Conservation (phyloP, 1,140 invertebrate genomes). For the Drosophila novamexicana region DNA sequence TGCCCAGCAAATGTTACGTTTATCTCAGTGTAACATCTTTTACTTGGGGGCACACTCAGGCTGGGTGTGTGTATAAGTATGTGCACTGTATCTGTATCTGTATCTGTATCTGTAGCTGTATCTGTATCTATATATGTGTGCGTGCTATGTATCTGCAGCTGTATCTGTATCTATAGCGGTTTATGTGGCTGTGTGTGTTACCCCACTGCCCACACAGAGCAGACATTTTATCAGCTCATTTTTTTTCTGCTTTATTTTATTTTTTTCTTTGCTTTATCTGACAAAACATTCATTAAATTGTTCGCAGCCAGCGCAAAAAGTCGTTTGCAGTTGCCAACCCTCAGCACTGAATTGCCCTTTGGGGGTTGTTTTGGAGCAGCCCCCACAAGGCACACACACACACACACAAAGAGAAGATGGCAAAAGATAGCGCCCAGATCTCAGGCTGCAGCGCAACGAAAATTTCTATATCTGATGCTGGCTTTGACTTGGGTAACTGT, state of each 20-base stretch:
- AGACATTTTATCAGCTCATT: constrained; percentile 63
- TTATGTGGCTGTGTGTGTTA: constrained; percentile 22
- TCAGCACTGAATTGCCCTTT: constrained; percentile 55
- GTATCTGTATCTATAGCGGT: constrained; percentile 18
- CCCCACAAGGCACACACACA: constrained; percentile 19
- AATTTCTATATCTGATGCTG: constrained; percentile 82
- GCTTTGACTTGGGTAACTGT: constrained; percentile 49
- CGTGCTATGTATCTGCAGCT: constrained; percentile 22
- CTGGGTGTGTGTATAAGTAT: constrained; percentile 10
- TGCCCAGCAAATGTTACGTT: constrained; percentile 58
- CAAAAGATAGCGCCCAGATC: constrained; percentile 73
- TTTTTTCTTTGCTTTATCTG: constrained; percentile 62
- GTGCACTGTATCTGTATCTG: constrained; percentile 19
- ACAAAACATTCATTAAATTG: constrained; percentile 83
- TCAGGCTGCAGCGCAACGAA: constrained; percentile 60
- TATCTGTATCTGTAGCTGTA: constrained; percentile 6
- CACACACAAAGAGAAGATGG: constrained; percentile 61
- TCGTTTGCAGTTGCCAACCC: constrained; percentile 59
- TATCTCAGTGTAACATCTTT: constrained; percentile 82
- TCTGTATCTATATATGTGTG: constrained; percentile 22
- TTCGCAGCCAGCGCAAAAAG: constrained; percentile 54
- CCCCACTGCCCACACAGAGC: constrained; percentile 37
- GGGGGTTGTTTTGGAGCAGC: constrained; percentile 74
- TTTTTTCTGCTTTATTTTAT: constrained; percentile 43
- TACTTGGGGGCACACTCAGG: constrained; percentile 49